Conservation (phyloP, 2,113 vertebrate species). For the Thamnaconus septentrionalis region DNA sequence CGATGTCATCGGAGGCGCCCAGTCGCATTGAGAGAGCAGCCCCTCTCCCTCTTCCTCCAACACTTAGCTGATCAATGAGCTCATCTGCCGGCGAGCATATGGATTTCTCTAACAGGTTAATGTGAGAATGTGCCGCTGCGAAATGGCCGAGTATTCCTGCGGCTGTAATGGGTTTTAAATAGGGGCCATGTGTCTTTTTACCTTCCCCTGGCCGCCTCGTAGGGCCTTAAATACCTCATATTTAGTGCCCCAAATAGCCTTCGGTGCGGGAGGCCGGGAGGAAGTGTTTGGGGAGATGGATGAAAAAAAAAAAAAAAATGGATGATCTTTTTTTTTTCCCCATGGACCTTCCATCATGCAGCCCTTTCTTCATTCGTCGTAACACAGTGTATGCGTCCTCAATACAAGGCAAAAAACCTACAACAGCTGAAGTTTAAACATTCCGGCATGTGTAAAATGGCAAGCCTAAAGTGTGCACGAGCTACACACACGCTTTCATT, state of each 20-base stretch:
- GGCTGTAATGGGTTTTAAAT: constrained; percentile 67
- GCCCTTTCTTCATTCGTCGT: not conserved
- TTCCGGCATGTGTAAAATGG: too few species aligned
- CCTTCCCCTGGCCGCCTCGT: constrained; percentile 22
- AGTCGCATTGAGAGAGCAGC: constrained; percentile 7
- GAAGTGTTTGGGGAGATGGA: constrained; percentile 12
- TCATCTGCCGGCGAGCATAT: constrained; percentile 29
- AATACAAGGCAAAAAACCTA: too few species aligned
- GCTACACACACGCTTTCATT: too few species aligned
- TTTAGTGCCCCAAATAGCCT: constrained; percentile 30
- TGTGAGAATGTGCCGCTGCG: constrained; percentile 6
- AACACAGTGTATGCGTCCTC: too few species aligned
- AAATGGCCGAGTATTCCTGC: constrained; percentile 17
- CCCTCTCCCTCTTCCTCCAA: constrained; percentile 6
- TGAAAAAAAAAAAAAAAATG: constrained; percentile 7
- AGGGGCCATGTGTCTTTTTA: constrained; percentile 56
- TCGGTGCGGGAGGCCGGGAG: constrained; percentile 4
- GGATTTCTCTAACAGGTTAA: constrained; percentile 38
- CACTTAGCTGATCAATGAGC: constrained; percentile 34
- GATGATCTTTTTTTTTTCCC: constrained; percentile 18
- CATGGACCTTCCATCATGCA: not conserved
- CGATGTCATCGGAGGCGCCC: not conserved
- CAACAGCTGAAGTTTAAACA: too few species aligned
- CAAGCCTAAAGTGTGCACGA: too few species aligned
- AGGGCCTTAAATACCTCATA: constrained; percentile 29